Evolutionary conservation across 2,888 invertebrate genomes (phyloP), one percentile per base, ranked within the genome.

Genomic region (Caenorhabditis sp.): DNA sequence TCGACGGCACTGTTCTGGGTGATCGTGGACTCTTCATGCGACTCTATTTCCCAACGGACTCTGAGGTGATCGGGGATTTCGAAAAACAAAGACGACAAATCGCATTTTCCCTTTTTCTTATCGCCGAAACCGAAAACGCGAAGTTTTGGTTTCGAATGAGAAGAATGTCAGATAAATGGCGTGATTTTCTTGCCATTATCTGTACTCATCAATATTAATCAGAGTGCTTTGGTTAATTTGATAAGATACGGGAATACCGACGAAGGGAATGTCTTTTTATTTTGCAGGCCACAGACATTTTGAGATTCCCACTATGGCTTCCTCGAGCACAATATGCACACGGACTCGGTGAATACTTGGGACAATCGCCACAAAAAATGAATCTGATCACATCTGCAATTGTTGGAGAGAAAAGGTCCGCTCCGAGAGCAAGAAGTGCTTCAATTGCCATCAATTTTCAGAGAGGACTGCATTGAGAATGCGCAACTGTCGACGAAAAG

Each of bases 11-110:
- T 3, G 71, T 76, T 32, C 61, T 78, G 11, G 89, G 90, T 8
- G 89, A 90, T 83, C 88, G 90, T 11, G 92, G 92, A 8, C 86
- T 91, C 24, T 92, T 92, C 83, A 89, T 92, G 79, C 88, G 93
- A 55, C 79, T 93, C 2, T 92, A 91, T 87, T 93, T 92, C 86
- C 93, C 93, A 2, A 91, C 92, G 4, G 88, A 90, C 62, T 87
- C 89, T 43, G 89, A 90, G 53, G 80, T 76, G 7, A 43, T 41
- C 26, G 8, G 13, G 24, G 11, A 13, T 13, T 22, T 22, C 13
- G 43, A 11, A 8, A 53, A 37, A 53, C 32, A 17, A 24, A 50
- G 13, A 20, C 9, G n/a, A 22, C 13, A 48, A 52, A 13, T 26
- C 20, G 35, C 45, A 32, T 27, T 45, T 22, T 22, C 15, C 9